A percentile compares a stretch with the other conserved stretches of the same genome.
These are phyloP conservation scores for Coreoperca whiteheadi DNA, from an alignment of 2,113 vertebrate genomes.

Conservation along the genomic window DNA sequence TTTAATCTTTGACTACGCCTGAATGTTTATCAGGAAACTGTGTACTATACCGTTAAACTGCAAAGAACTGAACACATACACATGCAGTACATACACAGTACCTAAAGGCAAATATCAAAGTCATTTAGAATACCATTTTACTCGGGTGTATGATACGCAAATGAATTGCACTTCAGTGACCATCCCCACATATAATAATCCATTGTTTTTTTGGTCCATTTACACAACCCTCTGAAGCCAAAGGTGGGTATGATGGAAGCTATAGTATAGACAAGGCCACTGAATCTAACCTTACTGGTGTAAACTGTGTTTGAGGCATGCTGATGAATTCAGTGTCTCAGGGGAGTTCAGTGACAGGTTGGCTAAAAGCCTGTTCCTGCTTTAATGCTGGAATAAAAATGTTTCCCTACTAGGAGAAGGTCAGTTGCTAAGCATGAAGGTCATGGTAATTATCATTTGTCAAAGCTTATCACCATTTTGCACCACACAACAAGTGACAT, in stretches of 20 bases:
- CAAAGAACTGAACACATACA: background rate
- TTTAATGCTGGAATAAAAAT: constrained; percentile 51
- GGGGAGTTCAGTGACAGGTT: constrained; percentile 24
- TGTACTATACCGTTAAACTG: background rate
- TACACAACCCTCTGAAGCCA: background rate
- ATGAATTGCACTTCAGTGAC: background rate
- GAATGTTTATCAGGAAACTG: background rate
- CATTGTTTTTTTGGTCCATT: constrained; percentile 18
- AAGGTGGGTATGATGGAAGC: constrained; percentile 4
- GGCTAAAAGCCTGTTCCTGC: constrained; percentile 31
- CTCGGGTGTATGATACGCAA: background rate
- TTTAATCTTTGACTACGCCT: background rate
- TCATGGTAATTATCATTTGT: constrained; percentile 65
- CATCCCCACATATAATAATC: background rate
- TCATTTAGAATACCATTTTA: background rate
- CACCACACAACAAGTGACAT: constrained; percentile 50
- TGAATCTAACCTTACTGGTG: constrained; percentile 14
- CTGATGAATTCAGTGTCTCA: constrained; percentile 43
- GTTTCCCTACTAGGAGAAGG: constrained; percentile 40
- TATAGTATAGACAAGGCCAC: background rate
- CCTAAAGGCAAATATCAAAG: background rate
- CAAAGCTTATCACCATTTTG: constrained; percentile 52
- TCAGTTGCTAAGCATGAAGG: constrained; percentile 54
- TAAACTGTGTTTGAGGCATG: constrained; percentile 25
- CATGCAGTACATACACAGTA: background rate